Evolutionary conservation across 2,888 invertebrate species (phyloP), one percentile per base, ranked within the genome.

Genomic region (Thera obeliscata): DNA sequence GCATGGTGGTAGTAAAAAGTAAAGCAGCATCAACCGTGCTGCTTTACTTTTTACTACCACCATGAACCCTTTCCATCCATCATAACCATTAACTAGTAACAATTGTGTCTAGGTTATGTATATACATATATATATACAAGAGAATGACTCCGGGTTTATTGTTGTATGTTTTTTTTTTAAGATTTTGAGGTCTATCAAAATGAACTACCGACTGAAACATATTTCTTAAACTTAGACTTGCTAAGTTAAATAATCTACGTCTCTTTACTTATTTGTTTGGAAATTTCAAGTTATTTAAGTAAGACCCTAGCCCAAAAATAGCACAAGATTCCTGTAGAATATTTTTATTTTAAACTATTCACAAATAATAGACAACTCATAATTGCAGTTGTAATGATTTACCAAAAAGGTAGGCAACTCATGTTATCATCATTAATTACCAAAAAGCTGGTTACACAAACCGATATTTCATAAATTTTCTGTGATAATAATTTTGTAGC

Each of bases 381-480:
- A 22, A 61, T 62, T 64, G n/a, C 61, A 41, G 38, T 58, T 48
- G 43, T 38, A 59, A 70, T 74, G 69, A 60, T 67, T 71, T 71
- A 74, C 72, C 73, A 67, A 73, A 69, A 70, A 64, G 3, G 22
- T 33, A 52, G 52, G 33, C 9, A 56, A 41, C 41, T 41, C 38
- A 38, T 64, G n/a, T 63, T 41, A 33, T 58, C 54, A 49, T 38
- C 57, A 70, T 74, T 70, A 60, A 66, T 71, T 71, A 74, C 72
- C 73, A 67, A 73, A 69, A 70, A 64, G 3, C 66, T 71, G 71
- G 70, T 75, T 72, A 70, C 60, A 62, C 54, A 74, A 75, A 48
- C 11, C 63, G 66, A 74, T 75, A 74, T 79, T 82, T 81, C 74
- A 79, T 80, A 81, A 79, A 76, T 62, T 66, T 67, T 66, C 72